Evolutionary conservation across 2,888 invertebrate genomes (phyloP).

Genomic region (Flexamia atlantica): DNA sequence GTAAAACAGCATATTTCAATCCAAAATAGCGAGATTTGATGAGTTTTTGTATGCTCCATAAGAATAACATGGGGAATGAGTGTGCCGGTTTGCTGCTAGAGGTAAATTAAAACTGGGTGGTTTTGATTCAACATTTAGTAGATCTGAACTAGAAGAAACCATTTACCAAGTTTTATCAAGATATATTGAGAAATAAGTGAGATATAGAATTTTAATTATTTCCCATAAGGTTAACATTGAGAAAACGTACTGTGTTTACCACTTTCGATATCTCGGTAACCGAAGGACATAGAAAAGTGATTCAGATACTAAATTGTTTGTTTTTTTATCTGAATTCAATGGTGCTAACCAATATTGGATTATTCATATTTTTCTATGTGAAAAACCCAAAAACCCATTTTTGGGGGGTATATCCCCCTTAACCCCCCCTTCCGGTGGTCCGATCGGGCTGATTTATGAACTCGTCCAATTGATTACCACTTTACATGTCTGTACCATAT

Average conservation of each 20-base stretch:
- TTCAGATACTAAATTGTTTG: not conserved
- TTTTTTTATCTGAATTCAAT: not conserved
- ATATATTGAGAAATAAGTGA: not conserved
- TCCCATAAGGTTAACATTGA: not conserved
- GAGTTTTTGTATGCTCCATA: not conserved
- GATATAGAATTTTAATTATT: not conserved
- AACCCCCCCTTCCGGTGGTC: not conserved
- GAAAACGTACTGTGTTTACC: not conserved
- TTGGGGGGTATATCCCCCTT: not conserved
- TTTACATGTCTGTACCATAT: not conserved
- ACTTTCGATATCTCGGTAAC: conserved; percentile 7
- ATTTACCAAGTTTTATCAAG: not conserved
- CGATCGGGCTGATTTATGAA: not conserved
- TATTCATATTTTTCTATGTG: not conserved
- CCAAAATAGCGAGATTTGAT: too few species aligned
- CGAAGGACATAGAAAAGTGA: not conserved
- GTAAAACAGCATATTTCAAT: not conserved
- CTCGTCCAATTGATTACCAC: not conserved
- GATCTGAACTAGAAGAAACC: not conserved
- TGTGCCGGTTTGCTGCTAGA: not conserved
- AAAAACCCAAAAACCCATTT: not conserved
- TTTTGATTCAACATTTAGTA: not conserved
- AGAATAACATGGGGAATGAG: not conserved
- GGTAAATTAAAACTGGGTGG: not conserved
- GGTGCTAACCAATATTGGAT: not conserved